Base-by-base conservation (phyloP, 2,113 vertebrate genomes). In the Beaufortia kweichowensis region DNA sequence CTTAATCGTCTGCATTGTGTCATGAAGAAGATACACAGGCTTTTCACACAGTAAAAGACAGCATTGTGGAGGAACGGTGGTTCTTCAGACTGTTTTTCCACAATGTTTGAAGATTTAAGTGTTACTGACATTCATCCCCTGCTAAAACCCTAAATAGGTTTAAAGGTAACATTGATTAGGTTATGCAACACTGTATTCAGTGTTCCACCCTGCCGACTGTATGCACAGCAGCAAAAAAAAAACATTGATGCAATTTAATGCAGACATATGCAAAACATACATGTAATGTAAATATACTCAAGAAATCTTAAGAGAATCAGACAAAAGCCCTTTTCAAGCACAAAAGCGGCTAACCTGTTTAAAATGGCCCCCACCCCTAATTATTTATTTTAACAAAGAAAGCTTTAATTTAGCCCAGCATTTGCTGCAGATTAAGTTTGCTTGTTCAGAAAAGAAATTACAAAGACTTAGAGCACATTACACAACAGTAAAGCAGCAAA, bases 91-190 rank as follows among this genome's bases (percentile, higher is more conserved):
- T 39, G 31, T 31, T 70, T 9, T 4, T 21, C 21, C 48, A 53
- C 48, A 9, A 6, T 15, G 62, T 57, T 66, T 76, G 50, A 33
- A 57, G 78, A 59, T 68, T 60, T 75, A 53, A 80, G 72, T 21
- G 29, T 43, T 66, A 55, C 62, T 81, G 79, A 68, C 67, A 28
- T 81, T 68, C 50, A 68, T 81, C 69, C 69, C 28, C 61, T 68
- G 62, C 70, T 77, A 68, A 76, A 65, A 84, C 65, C 33, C 11
- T 31, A 85, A 86, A 86, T 77, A 85, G 82, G 79, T 81, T 87
- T 82, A 82, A 23, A 41, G 29, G 66, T 62, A 81, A 64, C 17
- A 81, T 79, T 79, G 77, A 74, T 81, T 82, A 76, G 69, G 70
- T 85, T 82, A 81, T 60, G 55, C 73, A 83, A 85, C 26, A 15